phyloP scores from a whole-genome alignment of 2,888 invertebrate genomes.

The Andrena minutula region DNA sequence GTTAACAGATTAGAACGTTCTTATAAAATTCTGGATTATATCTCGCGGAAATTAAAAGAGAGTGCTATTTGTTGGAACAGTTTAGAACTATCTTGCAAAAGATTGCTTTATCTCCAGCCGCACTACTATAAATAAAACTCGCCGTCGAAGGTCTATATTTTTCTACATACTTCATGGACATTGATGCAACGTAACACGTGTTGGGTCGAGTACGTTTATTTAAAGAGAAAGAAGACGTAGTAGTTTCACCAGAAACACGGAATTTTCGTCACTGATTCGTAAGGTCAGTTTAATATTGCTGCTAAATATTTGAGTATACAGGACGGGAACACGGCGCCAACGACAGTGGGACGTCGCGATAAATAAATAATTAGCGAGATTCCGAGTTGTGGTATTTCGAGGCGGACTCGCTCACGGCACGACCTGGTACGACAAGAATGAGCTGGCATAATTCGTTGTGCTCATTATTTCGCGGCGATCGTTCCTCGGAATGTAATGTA shows the following conservation, averaged over 20 bases:
- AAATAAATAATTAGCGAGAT: slow-evolving; percentile 53
- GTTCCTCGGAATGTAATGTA: slow-evolving; percentile 31
- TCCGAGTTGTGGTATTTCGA: slow-evolving; percentile 56
- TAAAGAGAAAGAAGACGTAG: slow-evolving; percentile 75
- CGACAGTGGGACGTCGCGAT: slow-evolving; percentile 28
- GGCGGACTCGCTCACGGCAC: slow-evolving; percentile 72
- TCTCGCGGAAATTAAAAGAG: too few relatives aligned
- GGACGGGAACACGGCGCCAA: slow-evolving; percentile 14
- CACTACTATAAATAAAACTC: slow-evolving; percentile 9
- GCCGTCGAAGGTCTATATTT: slow-evolving; percentile 46
- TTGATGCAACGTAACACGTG: slow-evolving; percentile 80
- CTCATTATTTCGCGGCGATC: slow-evolving; percentile 63
- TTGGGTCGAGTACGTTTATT: slow-evolving; percentile 77
- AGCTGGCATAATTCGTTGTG: slow-evolving; percentile 78
- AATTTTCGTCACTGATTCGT: slow-evolving; percentile 73
- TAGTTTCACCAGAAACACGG: slow-evolving; percentile 74
- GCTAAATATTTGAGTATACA: slow-evolving; percentile 44
- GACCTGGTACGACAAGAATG: slow-evolving; percentile 77
- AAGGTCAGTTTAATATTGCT: slow-evolving; percentile 71
- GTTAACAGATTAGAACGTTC: too few relatives aligned
- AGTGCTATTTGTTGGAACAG: not conserved
- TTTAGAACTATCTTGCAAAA: not conserved
- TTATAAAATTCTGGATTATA: too few relatives aligned
- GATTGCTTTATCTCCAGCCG: not conserved
- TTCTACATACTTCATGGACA: slow-evolving; percentile 55